Conservation (phyloP, 1,140 invertebrate species). For the Lerema accius region DNA sequence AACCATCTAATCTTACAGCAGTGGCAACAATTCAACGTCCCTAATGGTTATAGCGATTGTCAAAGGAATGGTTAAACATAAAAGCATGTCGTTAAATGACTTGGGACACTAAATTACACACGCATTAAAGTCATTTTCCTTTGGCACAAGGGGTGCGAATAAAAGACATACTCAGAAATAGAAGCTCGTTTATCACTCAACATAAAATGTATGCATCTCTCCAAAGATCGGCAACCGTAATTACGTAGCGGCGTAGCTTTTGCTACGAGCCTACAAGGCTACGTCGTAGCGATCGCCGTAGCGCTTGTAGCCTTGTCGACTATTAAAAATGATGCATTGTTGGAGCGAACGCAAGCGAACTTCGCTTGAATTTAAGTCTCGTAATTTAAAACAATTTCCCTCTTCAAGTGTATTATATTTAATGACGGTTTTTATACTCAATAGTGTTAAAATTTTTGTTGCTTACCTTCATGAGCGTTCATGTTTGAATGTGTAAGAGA, state of each 20-base stretch:
- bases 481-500: too few species aligned
- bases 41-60: too few species aligned
- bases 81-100: too few species aligned
- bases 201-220: constrained; percentile 11
- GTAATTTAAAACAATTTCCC: constrained; percentile 17
- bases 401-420: constrained; percentile 16
- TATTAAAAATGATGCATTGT: constrained; percentile 44
- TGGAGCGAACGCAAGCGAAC: constrained; percentile 19
- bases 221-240: constrained; percentile 2
- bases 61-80: too few species aligned
- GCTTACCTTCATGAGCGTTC: too few species aligned
- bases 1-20: too few species aligned
- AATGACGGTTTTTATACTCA: background rate
- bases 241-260: constrained; percentile 10
- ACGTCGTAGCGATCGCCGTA: constrained; percentile 24
- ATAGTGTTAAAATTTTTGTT: background rate
- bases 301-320: constrained; percentile 33
- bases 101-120: too few species aligned
- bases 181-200: background rate
- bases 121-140: too few species aligned
- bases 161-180: too few species aligned
- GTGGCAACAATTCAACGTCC: too few species aligned
- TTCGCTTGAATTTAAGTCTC: constrained; percentile 8
- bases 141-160: too few species aligned
- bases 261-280: constrained; percentile 33